Evolutionary conservation across 2,113 vertebrate genomes (phyloP).

Genomic region (Guaruba guarouba): DNA sequence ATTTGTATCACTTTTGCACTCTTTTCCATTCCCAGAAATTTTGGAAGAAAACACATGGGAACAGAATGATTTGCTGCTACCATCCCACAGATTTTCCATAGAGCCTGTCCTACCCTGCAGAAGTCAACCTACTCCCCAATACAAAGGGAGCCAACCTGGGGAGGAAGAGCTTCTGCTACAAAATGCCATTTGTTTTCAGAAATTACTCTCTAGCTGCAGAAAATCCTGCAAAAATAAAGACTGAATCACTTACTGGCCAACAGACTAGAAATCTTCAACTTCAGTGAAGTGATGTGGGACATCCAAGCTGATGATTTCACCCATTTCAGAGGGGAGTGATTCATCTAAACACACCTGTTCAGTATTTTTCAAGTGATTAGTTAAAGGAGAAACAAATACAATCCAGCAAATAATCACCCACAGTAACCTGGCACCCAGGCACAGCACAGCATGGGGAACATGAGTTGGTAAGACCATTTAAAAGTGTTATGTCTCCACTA

Average conservation of each 20-base stretch:
- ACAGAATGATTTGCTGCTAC: background rate
- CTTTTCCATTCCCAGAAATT: background rate
- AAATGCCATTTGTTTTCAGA: background rate
- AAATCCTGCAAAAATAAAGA: background rate
- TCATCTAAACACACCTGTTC: background rate
- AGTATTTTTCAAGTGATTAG: background rate
- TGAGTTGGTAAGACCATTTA: fast-evolving
- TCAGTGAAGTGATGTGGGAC: background rate
- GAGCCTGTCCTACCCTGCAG: background rate
- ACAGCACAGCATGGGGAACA: background rate
- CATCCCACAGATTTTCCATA: background rate
- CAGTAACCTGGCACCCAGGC: background rate
- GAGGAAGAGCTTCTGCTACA: background rate
- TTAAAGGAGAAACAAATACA: background rate
- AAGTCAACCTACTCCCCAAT: fast-evolving
- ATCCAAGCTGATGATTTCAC: background rate
- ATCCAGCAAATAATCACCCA: background rate
- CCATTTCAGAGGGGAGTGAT: background rate
- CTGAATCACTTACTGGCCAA: background rate
- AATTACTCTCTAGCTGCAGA: background rate
- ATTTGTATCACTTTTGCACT: background rate
- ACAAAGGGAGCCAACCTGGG: background rate
- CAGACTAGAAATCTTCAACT: background rate
- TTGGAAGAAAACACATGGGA: background rate
- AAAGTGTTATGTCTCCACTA: background rate